phyloP scores from a whole-genome alignment of 2,888 invertebrate genomes.

The Neoscelio sp. region DNA sequence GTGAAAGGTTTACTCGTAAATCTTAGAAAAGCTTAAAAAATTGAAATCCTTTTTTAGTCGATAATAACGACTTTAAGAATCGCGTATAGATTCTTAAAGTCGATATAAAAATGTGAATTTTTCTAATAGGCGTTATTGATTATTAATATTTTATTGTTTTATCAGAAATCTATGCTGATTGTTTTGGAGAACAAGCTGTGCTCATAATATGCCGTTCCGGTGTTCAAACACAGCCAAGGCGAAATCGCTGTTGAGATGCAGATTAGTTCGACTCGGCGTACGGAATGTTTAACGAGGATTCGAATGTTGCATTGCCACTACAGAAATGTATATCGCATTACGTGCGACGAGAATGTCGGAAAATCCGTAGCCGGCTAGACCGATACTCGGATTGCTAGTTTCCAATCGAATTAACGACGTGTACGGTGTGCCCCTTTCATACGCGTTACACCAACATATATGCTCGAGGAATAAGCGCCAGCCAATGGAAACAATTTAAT shows the following conservation, averaged over 20 bases:
- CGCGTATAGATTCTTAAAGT: too few species aligned
- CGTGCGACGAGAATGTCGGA: slow-evolving; percentile 51
- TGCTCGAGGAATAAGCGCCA: neutral
- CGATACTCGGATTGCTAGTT: slow-evolving; percentile 74
- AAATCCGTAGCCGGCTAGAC: slow-evolving; percentile 64
- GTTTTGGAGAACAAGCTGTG: slow-evolving; percentile 55
- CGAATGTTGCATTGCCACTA: slow-evolving; percentile 60
- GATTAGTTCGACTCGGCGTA: slow-evolving; percentile 74
- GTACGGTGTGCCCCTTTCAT: slow-evolving; percentile 51
- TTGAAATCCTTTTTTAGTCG: too few species aligned
- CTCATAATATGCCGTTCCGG: slow-evolving; percentile 50
- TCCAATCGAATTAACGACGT: slow-evolving; percentile 76
- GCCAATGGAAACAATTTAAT: slow-evolving; percentile 46
- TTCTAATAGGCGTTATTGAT: too few species aligned
- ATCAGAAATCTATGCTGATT: slow-evolving; percentile 11
- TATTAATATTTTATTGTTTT: too few species aligned
- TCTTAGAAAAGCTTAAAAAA: too few species aligned
- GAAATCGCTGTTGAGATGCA: slow-evolving; percentile 70
- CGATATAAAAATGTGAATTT: too few species aligned
- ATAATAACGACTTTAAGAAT: too few species aligned
- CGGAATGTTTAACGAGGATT: slow-evolving; percentile 76
- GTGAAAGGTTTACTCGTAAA: too few species aligned
- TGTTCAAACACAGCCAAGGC: slow-evolving; percentile 60
- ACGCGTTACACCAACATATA: slow-evolving; percentile 38
- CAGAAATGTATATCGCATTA: slow-evolving; percentile 62